Percentiles rank a stretch among this genome's conserved stretches.
phyloP scores from a whole-genome alignment of 2,797 vertebrate genomes.

The Morus bassanus region DNA sequence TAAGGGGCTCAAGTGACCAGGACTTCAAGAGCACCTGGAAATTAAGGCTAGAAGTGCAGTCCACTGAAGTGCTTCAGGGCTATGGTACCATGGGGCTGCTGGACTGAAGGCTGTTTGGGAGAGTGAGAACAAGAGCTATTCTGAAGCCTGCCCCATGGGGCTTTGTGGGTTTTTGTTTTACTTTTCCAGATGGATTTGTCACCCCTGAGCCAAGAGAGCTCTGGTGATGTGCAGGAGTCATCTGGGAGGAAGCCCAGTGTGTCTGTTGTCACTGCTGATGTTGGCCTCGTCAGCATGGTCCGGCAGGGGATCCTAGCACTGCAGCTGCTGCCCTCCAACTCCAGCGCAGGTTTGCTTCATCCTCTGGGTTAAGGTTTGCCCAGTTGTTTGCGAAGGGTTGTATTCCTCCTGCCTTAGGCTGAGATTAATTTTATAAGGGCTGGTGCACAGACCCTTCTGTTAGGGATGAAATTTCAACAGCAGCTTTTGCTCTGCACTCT shows the following conservation, averaged over 20 bases:
- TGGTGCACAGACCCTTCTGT: neutral
- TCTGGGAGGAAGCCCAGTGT: slow-evolving; percentile 80
- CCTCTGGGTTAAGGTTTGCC: neutral
- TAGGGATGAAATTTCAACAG: neutral
- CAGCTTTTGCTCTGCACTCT: neutral
- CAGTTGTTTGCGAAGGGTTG: neutral
- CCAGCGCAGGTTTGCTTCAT: slow-evolving; percentile 85
- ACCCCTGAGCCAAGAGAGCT: slow-evolving; percentile 65
- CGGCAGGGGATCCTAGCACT: slow-evolving; percentile 94
- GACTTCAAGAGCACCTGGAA: neutral
- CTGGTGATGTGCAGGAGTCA: slow-evolving; percentile 73
- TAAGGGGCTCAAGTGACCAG: neutral
- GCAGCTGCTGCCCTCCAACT: slow-evolving; percentile 94
- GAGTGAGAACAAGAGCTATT: neutral
- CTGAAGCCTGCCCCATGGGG: neutral
- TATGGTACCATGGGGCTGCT: neutral
- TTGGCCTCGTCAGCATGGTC: slow-evolving; percentile 97
- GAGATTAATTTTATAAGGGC: neutral
- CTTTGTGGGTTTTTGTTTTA: neutral
- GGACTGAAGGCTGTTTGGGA: neutral
- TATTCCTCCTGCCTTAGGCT: neutral
- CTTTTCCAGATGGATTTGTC: slow-evolving; percentile 75
- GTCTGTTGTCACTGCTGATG: slow-evolving; percentile 93
- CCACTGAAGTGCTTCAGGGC: neutral
- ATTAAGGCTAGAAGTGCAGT: neutral